Evolutionary conservation across 2,888 invertebrate species (phyloP).

Genomic region (Branchellion lobata): DNA sequence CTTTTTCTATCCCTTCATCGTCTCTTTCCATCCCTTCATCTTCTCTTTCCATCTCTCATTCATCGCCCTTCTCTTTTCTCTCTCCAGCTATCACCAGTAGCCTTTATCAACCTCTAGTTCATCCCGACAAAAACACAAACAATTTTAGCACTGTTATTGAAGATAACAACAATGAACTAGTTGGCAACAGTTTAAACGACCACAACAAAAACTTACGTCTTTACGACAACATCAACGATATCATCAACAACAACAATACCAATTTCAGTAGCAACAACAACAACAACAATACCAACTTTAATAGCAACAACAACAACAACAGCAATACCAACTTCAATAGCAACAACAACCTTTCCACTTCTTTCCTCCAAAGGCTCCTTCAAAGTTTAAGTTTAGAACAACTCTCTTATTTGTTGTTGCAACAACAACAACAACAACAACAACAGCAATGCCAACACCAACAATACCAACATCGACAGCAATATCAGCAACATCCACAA

Average conservation of each 20-base stretch:
- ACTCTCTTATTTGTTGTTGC: not conserved
- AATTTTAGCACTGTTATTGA: no score
- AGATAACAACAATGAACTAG: no score
- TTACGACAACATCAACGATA: not conserved
- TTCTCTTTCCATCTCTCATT: no score
- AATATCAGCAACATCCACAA: not conserved
- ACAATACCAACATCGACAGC: not conserved
- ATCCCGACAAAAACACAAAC: no score
- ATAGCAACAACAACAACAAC: not conserved
- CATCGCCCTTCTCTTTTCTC: no score
- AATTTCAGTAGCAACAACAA: not conserved
- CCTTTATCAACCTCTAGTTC: no score
- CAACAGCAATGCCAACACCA: not conserved
- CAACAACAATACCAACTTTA: not conserved
- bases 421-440: conserved; percentile 10
- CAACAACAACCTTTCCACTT: not conserved
- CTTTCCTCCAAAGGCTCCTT: not conserved
- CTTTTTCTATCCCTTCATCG: no score
- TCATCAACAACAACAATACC: not conserved
- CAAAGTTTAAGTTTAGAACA: not conserved
- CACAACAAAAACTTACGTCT: no score
- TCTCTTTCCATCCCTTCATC: no score
- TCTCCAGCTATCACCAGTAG: no score
- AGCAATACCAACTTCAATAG: not conserved
- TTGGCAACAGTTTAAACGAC: no score